Base-by-base conservation (phyloP, 35 echinoderm and acorn worm species). In the Anneissia japonica region DNA sequence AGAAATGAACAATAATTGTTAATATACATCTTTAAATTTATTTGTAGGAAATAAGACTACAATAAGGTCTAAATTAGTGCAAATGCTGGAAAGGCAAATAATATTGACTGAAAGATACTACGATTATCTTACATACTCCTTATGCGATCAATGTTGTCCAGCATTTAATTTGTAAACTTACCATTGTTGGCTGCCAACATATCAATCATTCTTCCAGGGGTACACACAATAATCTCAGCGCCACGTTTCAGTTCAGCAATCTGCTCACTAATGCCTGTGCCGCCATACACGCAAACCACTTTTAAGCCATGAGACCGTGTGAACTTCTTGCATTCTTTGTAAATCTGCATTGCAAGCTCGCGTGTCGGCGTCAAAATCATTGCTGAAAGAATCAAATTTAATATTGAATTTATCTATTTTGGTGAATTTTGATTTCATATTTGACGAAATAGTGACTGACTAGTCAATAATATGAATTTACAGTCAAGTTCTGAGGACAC, bases 201-300 rank as follows among this genome's bases (percentile, higher is more conserved):
- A 77, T 97, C 95, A 83, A 97, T 97, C 95, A 97, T 97, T 31
- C 95, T 41, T 0, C 95, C 95, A 10, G 95, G 95, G 1, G 95
- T 97, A 51, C 95, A 97, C 0, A 97, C 95, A 73, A 97, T 97
- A 23, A 97, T 97, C 74, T 97, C 95, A 6, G 95, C 88, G 55
- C 95, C 95, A 36, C 92, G 85, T 86, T 97, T 97, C 72, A 97
- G 77, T 46, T 97, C 95, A 32, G 95, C 95, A 78, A 97, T 97
- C 95, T 97, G 95, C 45, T 98, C 95, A 94, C 95, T 98, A 79
- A 98, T 98, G 1, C 95, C 95, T 34, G 95, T 94, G 1, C 95
- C 95, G 16, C 95, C 95, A 46, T 93, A 94, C 29, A 98, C 95
- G 84, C 95, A 97, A 17, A 94, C 91, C 3, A 64, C 89, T 41